Evolutionary conservation across 2,797 vertebrate genomes (phyloP).

Genomic region (Odontamblyopus lacepedii): DNA sequence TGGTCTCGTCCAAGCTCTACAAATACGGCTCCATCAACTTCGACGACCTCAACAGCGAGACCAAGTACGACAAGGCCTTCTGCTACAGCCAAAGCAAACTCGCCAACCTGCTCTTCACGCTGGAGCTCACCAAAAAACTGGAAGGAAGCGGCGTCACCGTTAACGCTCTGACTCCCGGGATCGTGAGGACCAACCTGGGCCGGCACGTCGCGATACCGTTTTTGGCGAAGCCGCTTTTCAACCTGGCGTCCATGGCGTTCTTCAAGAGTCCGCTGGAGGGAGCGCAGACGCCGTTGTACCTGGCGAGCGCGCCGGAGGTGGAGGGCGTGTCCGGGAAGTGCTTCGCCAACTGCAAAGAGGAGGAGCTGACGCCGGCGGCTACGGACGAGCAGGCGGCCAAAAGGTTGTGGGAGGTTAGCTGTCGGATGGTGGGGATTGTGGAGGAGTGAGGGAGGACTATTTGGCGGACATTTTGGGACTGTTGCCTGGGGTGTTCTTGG

Average conservation of each 20-base stretch:
- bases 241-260: constrained; percentile 85
- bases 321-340: constrained; percentile 88
- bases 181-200: constrained; percentile 90
- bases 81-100: constrained; percentile 94
- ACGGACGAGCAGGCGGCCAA: constrained; percentile 83
- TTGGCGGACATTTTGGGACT: constrained; percentile 13
- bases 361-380: constrained; percentile 86
- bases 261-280: constrained; percentile 92
- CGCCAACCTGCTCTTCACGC: constrained; percentile 90
- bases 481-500: constrained; percentile 12
- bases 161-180: constrained; percentile 90
- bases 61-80: constrained; percentile 85
- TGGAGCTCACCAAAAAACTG: constrained; percentile 82
- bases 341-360: constrained; percentile 90
- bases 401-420: constrained; percentile 92
- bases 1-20: constrained; percentile 95
- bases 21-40: constrained; percentile 93
- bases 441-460: constrained; percentile 68
- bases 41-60: constrained; percentile 90
- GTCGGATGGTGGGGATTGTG: constrained; percentile 87
- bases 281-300: constrained; percentile 88
- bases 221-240: constrained; percentile 86
- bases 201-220: constrained; percentile 86
- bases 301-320: constrained; percentile 87
- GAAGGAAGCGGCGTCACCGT: constrained; percentile 87